Evolutionary conservation across 2,797 vertebrate species (phyloP), one percentile per base, ranked within the genome.

Genomic region (Gila robusta): DNA sequence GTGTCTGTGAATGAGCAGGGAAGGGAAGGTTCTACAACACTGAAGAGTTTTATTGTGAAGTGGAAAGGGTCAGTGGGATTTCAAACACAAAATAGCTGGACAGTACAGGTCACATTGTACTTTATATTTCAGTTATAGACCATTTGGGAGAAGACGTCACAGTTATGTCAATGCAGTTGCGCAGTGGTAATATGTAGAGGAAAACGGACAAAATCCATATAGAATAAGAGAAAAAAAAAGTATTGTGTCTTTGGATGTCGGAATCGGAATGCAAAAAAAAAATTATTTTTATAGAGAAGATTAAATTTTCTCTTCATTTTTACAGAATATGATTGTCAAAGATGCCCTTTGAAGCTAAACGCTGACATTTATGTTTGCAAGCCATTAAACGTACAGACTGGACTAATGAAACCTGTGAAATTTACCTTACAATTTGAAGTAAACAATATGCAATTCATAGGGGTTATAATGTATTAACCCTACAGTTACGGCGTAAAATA

Each of bases 1-100:
- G 59, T 52, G 41, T 76, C 72, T 66, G 41, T 66, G 72, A 76
- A 76, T 83, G 44, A 76, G 12, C 28, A 52, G 59, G 14, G 28
- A 70, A 74, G 11, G 5, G 23, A 74, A 71, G 35, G 21, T 54
- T 54, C 59, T 47, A 10, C 19, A 47, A 49, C 14, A 35, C 74
- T 28, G 47, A 23, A 64, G 39, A 79, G 39, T 39, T 17, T 47
- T 44, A 41, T n/a, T 26, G 77, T 66, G 62, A 28, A 19, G 21
- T 59, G 37, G 11, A n/a, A 82, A 44, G 54, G 80, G 35, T 59
- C 67, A 71, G 5, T 72, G 67, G 35, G 67, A 39, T 59, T 28
- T 6, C 52, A 77, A 35, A 5, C 19, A 71, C 5, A 19, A 39
- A 81, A 81, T 37, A 54, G 11, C 28, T 54, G 11, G 37, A 81